Evolutionary conservation across 2,113 vertebrate genomes (phyloP).

Genomic region (Entomyzon cyanotis): DNA sequence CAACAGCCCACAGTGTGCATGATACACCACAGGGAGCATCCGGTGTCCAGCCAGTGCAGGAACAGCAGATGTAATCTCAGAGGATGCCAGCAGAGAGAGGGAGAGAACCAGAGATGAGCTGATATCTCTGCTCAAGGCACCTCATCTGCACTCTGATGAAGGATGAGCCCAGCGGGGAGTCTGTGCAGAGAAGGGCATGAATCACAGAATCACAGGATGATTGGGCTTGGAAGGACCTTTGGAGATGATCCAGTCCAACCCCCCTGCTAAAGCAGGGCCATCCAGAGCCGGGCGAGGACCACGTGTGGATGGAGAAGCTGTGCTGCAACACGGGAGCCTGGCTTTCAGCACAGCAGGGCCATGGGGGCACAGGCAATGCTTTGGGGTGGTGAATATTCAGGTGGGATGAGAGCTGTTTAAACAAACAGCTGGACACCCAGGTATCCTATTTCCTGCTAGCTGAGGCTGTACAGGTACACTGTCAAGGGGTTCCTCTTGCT

Average conservation of each 20-base stretch:
- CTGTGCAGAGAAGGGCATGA: neutral
- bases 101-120: neutral
- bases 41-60: neutral
- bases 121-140: neutral
- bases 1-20: neutral
- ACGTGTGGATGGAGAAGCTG: neutral
- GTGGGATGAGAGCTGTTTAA: neutral
- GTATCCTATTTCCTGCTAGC: neutral
- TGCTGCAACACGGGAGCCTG: neutral
- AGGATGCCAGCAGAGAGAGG: constrained; percentile 11
- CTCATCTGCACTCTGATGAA: neutral
- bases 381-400: neutral
- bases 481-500: neutral
- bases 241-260: neutral
- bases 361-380: neutral
- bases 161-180: neutral
- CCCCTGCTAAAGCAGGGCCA: neutral
- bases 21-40: neutral
- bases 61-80: neutral
- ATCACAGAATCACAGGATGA: neutral
- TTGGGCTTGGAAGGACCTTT: neutral
- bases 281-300: fast-evolving
- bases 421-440: neutral
- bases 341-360: neutral
- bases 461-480: neutral